Percentiles rank a stretch among this genome's conserved stretches.
These are phyloP conservation scores for Hypomecis punctinalis DNA, from an alignment of 2,888 invertebrate species.

Conservation along the genomic window DNA sequence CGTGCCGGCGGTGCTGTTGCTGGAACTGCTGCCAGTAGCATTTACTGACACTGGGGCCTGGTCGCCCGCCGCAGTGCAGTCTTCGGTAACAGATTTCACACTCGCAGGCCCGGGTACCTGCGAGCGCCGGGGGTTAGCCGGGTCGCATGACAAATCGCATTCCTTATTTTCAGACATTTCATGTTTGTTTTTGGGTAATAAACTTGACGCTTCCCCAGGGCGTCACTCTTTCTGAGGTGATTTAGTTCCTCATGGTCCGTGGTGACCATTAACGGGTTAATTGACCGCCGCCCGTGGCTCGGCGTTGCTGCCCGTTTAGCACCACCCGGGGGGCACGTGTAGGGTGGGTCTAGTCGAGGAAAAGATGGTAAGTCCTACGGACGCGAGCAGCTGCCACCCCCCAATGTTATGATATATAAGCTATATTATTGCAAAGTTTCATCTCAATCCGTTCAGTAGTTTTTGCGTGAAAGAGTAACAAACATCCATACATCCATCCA, in stretches of 20 bases:
- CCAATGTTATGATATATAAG: too few species aligned
- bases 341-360: conserved; percentile 9
- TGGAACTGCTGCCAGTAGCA: conserved; percentile 26
- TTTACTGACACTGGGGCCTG: conserved; percentile 26
- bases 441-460: too few species aligned
- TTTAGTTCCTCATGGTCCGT: conserved; percentile 14
- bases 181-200: conserved; percentile 9
- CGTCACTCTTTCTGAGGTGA: conserved; percentile 11
- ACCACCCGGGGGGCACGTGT: conserved; percentile 16
- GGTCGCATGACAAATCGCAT: conserved; percentile 23
- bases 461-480: too few species aligned
- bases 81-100: conserved; percentile 27
- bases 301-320: conserved; percentile 25
- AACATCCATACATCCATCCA: too few species aligned
- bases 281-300: conserved; percentile 25
- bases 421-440: too few species aligned
- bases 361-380: conserved; percentile 23
- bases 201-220: conserved; percentile 11
- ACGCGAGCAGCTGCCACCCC: conserved; percentile 12
- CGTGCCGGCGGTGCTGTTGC: neutral
- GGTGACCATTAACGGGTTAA: conserved; percentile 5
- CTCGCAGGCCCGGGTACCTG: conserved; percentile 13
- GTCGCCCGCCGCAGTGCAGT: conserved; percentile 21
- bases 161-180: conserved; percentile 19
- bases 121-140: conserved; percentile 24